A percentile compares a stretch with the other conserved stretches of the same genome.
Conservation (phyloP, 2,113 vertebrate genomes). For the Plecturocebus donacophilus region DNA sequence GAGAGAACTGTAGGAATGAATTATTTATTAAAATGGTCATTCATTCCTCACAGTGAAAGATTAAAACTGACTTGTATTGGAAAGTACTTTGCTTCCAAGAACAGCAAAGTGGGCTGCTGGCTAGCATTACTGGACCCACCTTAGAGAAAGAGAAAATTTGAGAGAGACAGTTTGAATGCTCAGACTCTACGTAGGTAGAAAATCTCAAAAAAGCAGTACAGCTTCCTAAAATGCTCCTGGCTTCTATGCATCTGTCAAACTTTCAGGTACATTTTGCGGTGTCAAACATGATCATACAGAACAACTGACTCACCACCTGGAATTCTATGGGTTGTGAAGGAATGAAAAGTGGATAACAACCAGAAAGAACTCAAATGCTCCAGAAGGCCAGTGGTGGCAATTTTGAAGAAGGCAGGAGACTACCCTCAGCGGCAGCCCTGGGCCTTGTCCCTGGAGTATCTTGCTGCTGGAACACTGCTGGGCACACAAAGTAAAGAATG, state of each 20-base stretch:
- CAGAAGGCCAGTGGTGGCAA: background rate
- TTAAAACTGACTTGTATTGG: background rate
- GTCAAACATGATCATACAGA: background rate
- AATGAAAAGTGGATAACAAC: background rate
- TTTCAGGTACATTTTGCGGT: background rate
- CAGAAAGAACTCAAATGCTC: background rate
- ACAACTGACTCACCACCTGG: background rate
- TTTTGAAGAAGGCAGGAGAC: background rate
- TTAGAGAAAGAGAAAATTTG: background rate
- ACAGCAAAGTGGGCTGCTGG: background rate
- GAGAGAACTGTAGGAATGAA: background rate
- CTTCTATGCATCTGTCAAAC: background rate
- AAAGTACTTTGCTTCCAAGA: background rate
- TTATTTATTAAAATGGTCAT: background rate
- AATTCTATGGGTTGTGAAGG: background rate
- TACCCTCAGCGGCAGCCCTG: fast-evolving
- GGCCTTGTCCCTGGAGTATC: background rate
- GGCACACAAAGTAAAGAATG: background rate
- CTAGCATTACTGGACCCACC: background rate
- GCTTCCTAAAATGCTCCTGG: background rate
- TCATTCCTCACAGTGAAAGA: background rate
- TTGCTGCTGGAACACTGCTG: background rate
- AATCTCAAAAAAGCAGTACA: background rate
- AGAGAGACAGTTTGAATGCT: background rate
- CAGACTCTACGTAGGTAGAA: background rate